Conservation (phyloP, 64 coral and sea anemone genomes). For the Acropora yongei region DNA sequence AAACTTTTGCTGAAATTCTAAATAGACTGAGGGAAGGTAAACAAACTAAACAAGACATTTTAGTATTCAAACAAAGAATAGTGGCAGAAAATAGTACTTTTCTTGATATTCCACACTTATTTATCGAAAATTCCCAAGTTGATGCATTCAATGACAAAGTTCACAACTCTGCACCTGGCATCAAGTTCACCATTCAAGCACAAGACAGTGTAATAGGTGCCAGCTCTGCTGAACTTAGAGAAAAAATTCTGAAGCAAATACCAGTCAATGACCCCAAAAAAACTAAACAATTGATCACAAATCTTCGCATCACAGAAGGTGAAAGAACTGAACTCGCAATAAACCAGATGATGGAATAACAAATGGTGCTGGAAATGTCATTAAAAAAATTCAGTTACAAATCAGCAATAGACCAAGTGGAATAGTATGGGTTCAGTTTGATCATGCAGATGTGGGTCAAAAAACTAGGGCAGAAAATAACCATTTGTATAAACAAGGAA, state of each 20-base stretch:
- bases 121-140: not conserved
- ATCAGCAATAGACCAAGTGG: conserved; percentile 1
- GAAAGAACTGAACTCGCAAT: conserved; percentile 38
- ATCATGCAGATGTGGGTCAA: conserved; percentile 4
- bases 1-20: no score
- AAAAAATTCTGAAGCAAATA: conserved; percentile 37
- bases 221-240: conserved; percentile 17
- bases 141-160: conserved; percentile 35
- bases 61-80: not conserved
- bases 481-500: conserved; percentile 10
- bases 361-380: conserved; percentile 44
- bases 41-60: not conserved
- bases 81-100: no score
- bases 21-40: no score
- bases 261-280: conserved; percentile 37
- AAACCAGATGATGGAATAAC: conserved; percentile 46
- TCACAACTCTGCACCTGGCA: not conserved
- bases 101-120: not conserved
- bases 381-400: conserved; percentile 11
- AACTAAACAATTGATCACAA: conserved; percentile 17
- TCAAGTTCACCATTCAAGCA: not conserved
- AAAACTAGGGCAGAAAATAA: conserved; percentile 7
- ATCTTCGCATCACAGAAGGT: not conserved
- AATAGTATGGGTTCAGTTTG: conserved; percentile 30
- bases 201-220: not conserved